phyloP scores from a whole-genome alignment of 1,140 invertebrate species.

The Asbolus verrucosus region DNA sequence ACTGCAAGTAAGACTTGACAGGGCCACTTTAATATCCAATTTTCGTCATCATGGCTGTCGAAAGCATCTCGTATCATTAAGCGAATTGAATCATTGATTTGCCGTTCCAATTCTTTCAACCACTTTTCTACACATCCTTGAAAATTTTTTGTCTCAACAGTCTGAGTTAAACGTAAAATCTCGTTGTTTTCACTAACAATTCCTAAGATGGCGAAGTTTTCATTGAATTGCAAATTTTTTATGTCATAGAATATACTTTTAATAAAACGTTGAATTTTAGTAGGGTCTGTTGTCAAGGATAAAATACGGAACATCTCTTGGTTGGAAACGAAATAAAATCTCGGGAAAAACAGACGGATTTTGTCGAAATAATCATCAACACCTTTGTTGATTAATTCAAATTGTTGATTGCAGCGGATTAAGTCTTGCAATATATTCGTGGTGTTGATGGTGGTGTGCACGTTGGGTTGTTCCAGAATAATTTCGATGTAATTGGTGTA shows the following conservation, averaged over 20 bases:
- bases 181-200: conserved; percentile 89
- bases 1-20: conserved; percentile 88
- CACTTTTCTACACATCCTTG: conserved; percentile 90
- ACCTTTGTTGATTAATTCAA: conserved; percentile 86
- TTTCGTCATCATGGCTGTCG: conserved; percentile 74
- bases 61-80: conserved; percentile 78
- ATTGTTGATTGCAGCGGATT: conserved; percentile 74
- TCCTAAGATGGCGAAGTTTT: conserved; percentile 78
- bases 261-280: conserved; percentile 80
- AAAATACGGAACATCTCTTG: conserved; percentile 94
- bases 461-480: conserved; percentile 68
- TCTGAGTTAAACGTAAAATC: conserved; percentile 74
- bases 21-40: conserved; percentile 87
- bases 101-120: conserved; percentile 84
- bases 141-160: conserved; percentile 81
- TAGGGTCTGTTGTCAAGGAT: conserved; percentile 87
- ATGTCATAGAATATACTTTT: conserved; percentile 78
- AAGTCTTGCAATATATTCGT: conserved; percentile 80
- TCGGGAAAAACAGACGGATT: conserved; percentile 87
- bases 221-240: conserved; percentile 78
- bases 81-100: conserved; percentile 81
- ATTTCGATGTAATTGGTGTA: conserved; percentile 85
- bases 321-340: conserved; percentile 95
- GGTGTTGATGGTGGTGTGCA: conserved; percentile 77
- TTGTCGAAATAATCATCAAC: conserved; percentile 92